Evolutionary conservation across 2,888 invertebrate genomes (phyloP).

Genomic region (Chymomyza caudatula): DNA sequence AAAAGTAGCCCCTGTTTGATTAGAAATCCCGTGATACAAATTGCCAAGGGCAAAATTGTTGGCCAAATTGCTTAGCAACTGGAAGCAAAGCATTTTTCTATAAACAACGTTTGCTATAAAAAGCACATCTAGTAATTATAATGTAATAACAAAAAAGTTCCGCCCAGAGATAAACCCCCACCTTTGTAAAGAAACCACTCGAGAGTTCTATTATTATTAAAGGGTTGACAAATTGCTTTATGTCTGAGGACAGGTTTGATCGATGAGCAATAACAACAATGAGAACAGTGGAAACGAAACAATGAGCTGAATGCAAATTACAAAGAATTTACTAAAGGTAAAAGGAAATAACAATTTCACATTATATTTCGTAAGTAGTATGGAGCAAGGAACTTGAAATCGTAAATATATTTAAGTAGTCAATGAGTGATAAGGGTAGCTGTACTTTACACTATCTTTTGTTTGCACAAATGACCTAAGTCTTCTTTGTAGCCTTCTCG

Average conservation of each 20-base stretch:
- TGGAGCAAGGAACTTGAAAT: background rate
- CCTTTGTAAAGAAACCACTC: background rate
- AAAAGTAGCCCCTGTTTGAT: background rate
- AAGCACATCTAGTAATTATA: background rate
- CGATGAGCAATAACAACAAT: background rate
- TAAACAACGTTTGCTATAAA: too few species aligned
- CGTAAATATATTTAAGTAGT: background rate
- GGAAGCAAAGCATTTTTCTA: background rate
- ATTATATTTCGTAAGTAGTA: too few species aligned
- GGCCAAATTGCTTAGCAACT: conserved; percentile 8
- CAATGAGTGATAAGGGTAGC: background rate
- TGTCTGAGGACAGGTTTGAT: background rate
- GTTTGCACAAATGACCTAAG: background rate
- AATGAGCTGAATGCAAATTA: background rate
- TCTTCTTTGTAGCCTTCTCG: background rate
- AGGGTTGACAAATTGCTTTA: background rate
- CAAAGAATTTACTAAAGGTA: background rate
- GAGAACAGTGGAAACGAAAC: background rate
- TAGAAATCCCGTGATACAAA: conserved; percentile 22
- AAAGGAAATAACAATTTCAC: background rate
- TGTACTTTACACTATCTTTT: background rate
- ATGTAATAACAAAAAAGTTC: conserved; percentile 4
- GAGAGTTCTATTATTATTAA: background rate
- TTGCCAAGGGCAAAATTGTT: conserved; percentile 2
- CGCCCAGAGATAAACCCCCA: conserved; percentile 8